A percentile compares a stretch with the other conserved stretches of the same genome.
phyloP scores from a whole-genome alignment of 2,888 invertebrate species.

The Digitonthophagus gazella region DNA sequence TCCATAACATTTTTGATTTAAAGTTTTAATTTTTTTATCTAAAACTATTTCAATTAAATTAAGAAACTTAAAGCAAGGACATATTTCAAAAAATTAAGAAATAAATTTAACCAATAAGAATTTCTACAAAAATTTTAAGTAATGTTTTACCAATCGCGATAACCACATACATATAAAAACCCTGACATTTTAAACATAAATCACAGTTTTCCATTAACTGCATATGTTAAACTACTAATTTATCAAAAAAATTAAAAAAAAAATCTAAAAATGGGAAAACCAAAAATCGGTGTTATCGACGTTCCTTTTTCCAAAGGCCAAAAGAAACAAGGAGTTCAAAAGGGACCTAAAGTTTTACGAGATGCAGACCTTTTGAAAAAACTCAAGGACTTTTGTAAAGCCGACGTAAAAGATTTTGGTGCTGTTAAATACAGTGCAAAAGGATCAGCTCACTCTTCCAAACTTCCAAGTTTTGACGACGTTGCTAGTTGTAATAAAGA shows the following conservation, averaged over 20 bases:
- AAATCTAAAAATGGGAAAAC: not conserved
- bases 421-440: slow-evolving; percentile 54
- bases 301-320: slow-evolving; percentile 80
- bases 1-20: too few species aligned
- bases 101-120: too few species aligned
- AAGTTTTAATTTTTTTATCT: too few species aligned
- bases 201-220: not conserved
- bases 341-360: slow-evolving; percentile 68
- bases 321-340: slow-evolving; percentile 67
- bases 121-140: too few species aligned
- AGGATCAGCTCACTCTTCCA: slow-evolving; percentile 29
- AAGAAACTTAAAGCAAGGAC: too few species aligned
- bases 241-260: too few species aligned
- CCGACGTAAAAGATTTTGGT: slow-evolving; percentile 64
- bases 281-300: slow-evolving; percentile 71
- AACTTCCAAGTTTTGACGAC: slow-evolving; percentile 66
- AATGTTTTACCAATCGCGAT: not conserved
- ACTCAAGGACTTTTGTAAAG: slow-evolving; percentile 62
- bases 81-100: too few species aligned
- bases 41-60: too few species aligned
- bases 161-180: not conserved
- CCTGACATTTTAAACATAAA: not conserved
- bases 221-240: too few species aligned
- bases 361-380: slow-evolving; percentile 62
- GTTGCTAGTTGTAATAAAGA: slow-evolving; percentile 67